Base-by-base conservation (phyloP, 2,888 invertebrate genomes). In the Escarpia spicata region DNA sequence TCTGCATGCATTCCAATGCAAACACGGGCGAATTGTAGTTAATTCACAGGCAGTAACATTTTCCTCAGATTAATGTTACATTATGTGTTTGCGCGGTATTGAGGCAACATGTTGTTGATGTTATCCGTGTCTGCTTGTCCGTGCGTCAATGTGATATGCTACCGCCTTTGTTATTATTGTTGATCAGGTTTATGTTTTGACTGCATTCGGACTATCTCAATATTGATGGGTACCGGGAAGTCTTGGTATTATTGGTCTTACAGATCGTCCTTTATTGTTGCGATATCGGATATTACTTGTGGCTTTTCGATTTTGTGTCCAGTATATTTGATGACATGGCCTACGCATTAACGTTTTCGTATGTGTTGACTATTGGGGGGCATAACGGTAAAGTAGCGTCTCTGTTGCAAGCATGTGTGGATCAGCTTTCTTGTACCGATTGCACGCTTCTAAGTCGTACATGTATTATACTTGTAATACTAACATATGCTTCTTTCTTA, bases 261-360 rank as follows among this genome's bases (percentile, higher is more conserved):
- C 75, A 75, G n/a, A 75, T 75, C 19, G 75, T 75, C 75, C 75
- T 19, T 75, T 75, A 26, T 75, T 26, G 75, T 19, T 75, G 75
- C 75, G 75, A 75, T 75, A 75, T 19, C 75, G n/a, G 75, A 75
- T n/a, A 75, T 75, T 75, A 75, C 75, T 75, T 75, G 75, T 75
- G 26, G 75, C 75, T 75, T 75, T 75, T 75, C 75, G 75, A 75
- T 15, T 75, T 75, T 75, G 75, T 75, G 75, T 75, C 75, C 75
- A 75, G 75, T 75, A 75, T 75, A 75, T 75, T 26, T 75, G 75
- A 75, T 75, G 75, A 75, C 75, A 26, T 75, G 75, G 15, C 75
- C 75, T 75, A 26, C 75, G 75, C 75, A 75, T 75, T 75, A 75
- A 75, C 75, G 75, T 75, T 75, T n/a, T 75, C 75, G 75, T 75